Percentiles rank a stretch among this genome's conserved stretches.
Evolutionary conservation across 1,140 invertebrate species (phyloP).

Genomic region (Drosophila lacteicornis): DNA sequence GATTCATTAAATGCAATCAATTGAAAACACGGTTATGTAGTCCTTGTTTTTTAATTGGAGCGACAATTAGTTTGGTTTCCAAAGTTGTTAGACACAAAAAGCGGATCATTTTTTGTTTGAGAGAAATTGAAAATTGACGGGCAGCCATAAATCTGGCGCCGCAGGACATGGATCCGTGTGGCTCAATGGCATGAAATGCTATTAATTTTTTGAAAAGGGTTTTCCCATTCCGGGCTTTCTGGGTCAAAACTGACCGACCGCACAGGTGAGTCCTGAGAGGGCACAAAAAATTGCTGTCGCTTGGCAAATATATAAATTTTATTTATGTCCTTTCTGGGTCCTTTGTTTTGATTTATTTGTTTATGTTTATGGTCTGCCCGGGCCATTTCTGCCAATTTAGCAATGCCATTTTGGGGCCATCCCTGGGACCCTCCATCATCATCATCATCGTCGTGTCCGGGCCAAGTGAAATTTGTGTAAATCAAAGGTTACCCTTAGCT

Average conservation of each 20-base stretch:
- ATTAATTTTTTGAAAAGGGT: conserved; percentile 80
- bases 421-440: conserved; percentile 16
- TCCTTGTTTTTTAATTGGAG: conserved; percentile 24
- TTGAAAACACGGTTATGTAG: conserved; percentile 22
- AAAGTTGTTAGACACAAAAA: conserved; percentile 27
- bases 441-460: conserved; percentile 3
- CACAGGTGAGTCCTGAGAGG: conserved; percentile 43
- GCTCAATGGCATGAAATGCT: conserved; percentile 6
- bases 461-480: conserved; percentile 61
- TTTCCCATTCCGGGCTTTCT: conserved; percentile 27
- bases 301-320: conserved; percentile 49
- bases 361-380: conserved; percentile 61
- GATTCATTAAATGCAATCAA: conserved; percentile 28
- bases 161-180: conserved; percentile 20
- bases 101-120: conserved; percentile 23
- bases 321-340: conserved; percentile 50
- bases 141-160: conserved; percentile 60
- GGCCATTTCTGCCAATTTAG: conserved; percentile 78
- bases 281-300: conserved; percentile 49
- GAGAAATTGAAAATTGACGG: conserved; percentile 50
- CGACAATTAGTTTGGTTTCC: conserved; percentile 56
- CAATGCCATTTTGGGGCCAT: conserved; percentile 43
- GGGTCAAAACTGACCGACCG: conserved; percentile 7
- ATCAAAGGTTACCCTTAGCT: conserved; percentile 52
- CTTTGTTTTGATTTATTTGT: conserved; percentile 75